Conservation (phyloP, 2,797 vertebrate genomes). For the Chrysocyon brachyurus region DNA sequence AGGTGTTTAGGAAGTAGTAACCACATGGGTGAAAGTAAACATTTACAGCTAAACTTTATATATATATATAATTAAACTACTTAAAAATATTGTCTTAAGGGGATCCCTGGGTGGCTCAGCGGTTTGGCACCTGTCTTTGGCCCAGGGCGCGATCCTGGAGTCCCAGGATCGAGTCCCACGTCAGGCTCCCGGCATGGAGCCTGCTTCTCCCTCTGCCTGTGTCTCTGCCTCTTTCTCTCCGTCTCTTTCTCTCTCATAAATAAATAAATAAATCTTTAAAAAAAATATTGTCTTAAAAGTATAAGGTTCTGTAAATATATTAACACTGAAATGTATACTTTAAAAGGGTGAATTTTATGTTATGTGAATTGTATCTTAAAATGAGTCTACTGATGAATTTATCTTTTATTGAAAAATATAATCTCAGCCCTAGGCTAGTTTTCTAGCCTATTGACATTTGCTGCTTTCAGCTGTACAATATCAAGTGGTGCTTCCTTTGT, state of each 20-base stretch:
- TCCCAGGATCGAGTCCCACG: no score
- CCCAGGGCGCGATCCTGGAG: no score
- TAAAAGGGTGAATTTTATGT: background rate
- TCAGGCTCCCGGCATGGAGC: no score
- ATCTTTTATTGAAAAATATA: conserved; percentile 45
- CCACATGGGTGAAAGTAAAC: background rate
- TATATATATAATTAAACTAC: background rate
- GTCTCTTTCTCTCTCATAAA: no score
- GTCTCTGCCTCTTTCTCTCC: no score
- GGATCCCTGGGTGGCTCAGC: no score
- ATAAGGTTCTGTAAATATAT: conserved; percentile 39
- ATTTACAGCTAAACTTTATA: conserved; percentile 37
- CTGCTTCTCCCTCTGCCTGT: no score
- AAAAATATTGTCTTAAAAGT: conserved; percentile 14
- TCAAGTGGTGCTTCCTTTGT: background rate
- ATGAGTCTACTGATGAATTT: background rate
- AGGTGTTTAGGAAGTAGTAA: background rate
- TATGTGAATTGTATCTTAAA: conserved; percentile 31
- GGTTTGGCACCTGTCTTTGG: no score
- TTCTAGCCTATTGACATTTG: background rate
- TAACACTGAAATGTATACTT: background rate
- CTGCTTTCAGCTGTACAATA: background rate
- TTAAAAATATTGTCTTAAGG: conserved; percentile 6
- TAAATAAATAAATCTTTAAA: background rate
- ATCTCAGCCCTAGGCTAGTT: background rate